These are phyloP conservation scores for Operophtera brumata DNA, from an alignment of 2,888 invertebrate genomes.

Conservation along the genomic window DNA sequence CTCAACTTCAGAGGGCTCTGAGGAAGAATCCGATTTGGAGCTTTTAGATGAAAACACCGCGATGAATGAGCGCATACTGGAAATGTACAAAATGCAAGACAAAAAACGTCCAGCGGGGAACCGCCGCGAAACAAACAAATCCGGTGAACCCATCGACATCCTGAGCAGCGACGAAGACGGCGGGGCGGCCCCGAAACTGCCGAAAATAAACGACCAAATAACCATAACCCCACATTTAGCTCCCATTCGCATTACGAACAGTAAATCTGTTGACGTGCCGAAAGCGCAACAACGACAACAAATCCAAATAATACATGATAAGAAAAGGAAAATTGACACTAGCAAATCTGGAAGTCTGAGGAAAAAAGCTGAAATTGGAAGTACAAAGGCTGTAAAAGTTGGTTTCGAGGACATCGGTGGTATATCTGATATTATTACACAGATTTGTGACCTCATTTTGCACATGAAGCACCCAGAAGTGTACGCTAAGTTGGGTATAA, in stretches of 20 bases:
- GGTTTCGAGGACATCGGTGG: constrained; percentile 91
- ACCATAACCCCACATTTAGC: constrained; percentile 74
- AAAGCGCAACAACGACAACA: constrained; percentile 55
- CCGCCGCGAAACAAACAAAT: constrained; percentile 61
- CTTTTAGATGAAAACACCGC: constrained; percentile 90
- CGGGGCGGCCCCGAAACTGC: constrained; percentile 67
- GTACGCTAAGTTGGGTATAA: constrained; percentile 90
- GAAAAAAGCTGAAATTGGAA: constrained; percentile 61
- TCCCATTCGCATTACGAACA: constrained; percentile 49
- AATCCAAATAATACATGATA: constrained; percentile 53
- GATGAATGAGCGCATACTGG: constrained; percentile 79
- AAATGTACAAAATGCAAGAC: constrained; percentile 76
- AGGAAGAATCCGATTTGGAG: constrained; percentile 84
- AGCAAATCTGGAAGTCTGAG: constrained; percentile 50
- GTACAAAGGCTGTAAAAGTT: constrained; percentile 66
- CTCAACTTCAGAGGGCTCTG: constrained; percentile 80
- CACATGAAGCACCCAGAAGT: constrained; percentile 95
- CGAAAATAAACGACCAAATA: constrained; percentile 75
- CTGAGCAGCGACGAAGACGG: constrained; percentile 71
- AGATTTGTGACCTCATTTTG: constrained; percentile 87
- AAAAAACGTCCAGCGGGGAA: constrained; percentile 67
- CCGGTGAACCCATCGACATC: constrained; percentile 73
- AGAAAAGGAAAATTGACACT: constrained; percentile 64
- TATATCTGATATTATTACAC: constrained; percentile 85
- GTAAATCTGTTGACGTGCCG: constrained; percentile 46